Evolutionary conservation across 2,113 vertebrate genomes (phyloP).

Genomic region (Nothoprocta perdicaria): DNA sequence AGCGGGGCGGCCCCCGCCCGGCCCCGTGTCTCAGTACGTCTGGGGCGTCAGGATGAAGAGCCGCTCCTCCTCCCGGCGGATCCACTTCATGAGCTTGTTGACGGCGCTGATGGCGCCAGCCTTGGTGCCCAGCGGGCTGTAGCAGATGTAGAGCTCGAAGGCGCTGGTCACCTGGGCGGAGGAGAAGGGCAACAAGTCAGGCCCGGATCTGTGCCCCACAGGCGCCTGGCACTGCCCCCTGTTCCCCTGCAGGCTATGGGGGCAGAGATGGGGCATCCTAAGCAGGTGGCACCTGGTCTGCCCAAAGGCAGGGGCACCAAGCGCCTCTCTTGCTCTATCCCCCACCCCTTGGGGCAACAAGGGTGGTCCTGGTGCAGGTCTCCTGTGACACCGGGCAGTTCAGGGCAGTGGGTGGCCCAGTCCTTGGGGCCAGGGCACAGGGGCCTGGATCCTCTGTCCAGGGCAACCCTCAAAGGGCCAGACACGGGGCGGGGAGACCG

Average conservation of each 20-base stretch:
- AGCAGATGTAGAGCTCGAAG: slow-evolving; percentile 96
- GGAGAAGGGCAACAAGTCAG: neutral
- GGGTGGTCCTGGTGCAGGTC: neutral
- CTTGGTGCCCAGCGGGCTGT: slow-evolving; percentile 95
- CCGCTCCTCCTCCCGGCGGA: slow-evolving; percentile 95
- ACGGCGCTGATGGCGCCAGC: slow-evolving; percentile 84
- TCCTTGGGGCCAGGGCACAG: neutral
- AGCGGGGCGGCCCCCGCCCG: neutral
- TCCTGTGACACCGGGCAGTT: neutral
- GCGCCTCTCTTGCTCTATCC: neutral
- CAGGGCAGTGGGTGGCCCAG: fast-evolving
- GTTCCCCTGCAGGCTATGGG: neutral
- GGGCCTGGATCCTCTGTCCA: neutral
- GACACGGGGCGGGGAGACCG: fast-evolving
- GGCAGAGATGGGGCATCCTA: neutral
- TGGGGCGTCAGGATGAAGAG: slow-evolving; percentile 95
- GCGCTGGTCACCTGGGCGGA: slow-evolving; percentile 90
- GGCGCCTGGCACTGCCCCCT: neutral
- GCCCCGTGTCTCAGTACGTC: slow-evolving; percentile 85
- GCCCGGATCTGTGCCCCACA: fast-evolving
- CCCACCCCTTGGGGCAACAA: no score
- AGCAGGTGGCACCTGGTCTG: neutral
- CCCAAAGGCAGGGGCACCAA: neutral
- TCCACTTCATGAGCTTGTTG: slow-evolving; percentile 97
- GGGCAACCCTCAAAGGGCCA: neutral